phyloP scores from a whole-genome alignment of 2,888 invertebrate genomes.

The Ormyrus pomaceus region DNA sequence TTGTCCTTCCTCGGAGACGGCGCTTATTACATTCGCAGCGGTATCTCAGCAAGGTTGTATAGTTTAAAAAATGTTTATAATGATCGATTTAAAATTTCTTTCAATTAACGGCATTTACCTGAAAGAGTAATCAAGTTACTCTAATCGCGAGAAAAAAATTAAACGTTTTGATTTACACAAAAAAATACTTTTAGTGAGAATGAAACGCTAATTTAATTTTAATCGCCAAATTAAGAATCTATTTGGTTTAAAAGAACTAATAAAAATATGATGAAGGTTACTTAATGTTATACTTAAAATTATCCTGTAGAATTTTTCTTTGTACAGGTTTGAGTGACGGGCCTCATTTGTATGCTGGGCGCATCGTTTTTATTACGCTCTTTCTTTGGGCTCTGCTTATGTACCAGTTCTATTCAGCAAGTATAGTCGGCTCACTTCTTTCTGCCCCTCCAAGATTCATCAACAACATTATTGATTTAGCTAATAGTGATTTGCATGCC shows the following conservation, averaged over 20 bases:
- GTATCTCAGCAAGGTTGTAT: constrained; percentile 76
- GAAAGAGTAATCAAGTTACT: too few species aligned
- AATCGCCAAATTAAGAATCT: too few species aligned
- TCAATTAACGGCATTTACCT: too few species aligned
- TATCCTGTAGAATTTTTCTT: background rate
- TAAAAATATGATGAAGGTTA: too few species aligned
- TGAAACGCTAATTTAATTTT: too few species aligned
- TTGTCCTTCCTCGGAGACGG: constrained; percentile 62
- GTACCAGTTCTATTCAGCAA: constrained; percentile 73
- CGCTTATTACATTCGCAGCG: constrained; percentile 75
- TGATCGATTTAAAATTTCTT: background rate
- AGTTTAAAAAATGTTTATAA: background rate
- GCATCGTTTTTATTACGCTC: constrained; percentile 67
- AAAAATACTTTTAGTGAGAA: too few species aligned
- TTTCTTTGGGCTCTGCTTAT: constrained; percentile 69
- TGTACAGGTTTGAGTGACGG: constrained; percentile 75
- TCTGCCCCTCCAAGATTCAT: constrained; percentile 69
- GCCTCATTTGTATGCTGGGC: constrained; percentile 75
- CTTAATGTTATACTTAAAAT: background rate
- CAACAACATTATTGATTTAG: constrained; percentile 66
- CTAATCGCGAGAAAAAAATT: too few species aligned
- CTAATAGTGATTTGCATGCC: constrained; percentile 69
- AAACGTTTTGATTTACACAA: too few species aligned
- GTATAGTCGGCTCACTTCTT: constrained; percentile 71
- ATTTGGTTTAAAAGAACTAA: too few species aligned